Evolutionary conservation across 2,113 vertebrate species (phyloP), one percentile per base, ranked within the genome.

Genomic region (Callionymus lyra): DNA sequence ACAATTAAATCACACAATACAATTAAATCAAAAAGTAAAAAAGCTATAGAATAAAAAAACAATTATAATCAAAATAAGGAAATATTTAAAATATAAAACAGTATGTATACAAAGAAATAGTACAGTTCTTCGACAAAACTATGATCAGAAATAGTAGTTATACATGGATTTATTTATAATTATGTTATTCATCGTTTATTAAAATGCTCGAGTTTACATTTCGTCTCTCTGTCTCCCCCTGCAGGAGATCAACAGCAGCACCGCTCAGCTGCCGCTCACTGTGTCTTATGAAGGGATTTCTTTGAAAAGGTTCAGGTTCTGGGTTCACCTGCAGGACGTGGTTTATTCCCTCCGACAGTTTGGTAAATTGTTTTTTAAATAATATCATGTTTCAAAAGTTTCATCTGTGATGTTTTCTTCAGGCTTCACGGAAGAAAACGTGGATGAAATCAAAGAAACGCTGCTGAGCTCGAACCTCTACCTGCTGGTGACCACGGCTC

Each of bases 271-370:
- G 35, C 93, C 92, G 14, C 89, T 99, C 37, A 92, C 91, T 1
- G 82, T 99, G 57, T 88, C 86, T 2, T 97, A 97, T 4, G 89
- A 95, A 63, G 89, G 87, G 57, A 91, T 94, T 75, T 94, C 93
- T 1, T 76, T 99, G 47, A 88, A 88, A 44, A 86, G 85, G 31
- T 90, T 98, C 42, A 70, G 95, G 50, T 91, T 99, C 74, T 97
- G 91, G 93, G 91, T 95, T 59, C 95, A 98, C 54, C 88, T 99
- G 68, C 93, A 97, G 75, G 94, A 96, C 31, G 91, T 94, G 6
- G 88, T 98, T 31, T 91, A 87, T 49, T 92, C 94, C 2, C 83
- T 99, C 11, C 86, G 92, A 59, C 93, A 95, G 45, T 94, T 99
- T 37, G 95, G 95, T 97, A 80, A 53, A 89, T 49, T n/a, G 6